Conservation (phyloP, 2,888 invertebrate species). For the Pilophorus perplexus region DNA sequence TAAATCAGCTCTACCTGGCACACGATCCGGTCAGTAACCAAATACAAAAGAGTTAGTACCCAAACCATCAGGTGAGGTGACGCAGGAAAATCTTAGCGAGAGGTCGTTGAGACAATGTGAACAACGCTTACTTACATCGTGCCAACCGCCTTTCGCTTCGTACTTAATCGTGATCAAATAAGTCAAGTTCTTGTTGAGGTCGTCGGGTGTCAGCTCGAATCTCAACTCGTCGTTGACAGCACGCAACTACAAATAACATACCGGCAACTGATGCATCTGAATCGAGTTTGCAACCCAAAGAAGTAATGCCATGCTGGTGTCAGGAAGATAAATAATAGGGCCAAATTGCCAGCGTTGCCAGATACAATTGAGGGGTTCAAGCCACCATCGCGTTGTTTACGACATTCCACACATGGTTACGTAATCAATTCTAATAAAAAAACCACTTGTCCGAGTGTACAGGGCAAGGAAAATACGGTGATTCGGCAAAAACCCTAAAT, state of each 20-base stretch:
- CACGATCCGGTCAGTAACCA: conserved; percentile 23
- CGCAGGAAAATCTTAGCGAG: not conserved
- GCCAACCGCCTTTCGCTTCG: conserved; percentile 75
- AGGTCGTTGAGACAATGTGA: too few species aligned
- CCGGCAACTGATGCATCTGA: too few species aligned
- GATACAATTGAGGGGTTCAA: too few species aligned
- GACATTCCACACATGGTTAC: too few species aligned
- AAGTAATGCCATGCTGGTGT: not conserved
- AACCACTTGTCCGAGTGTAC: too few species aligned
- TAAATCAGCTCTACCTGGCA: conserved; percentile 67
- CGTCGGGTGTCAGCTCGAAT: conserved; percentile 74
- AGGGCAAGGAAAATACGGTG: too few species aligned
- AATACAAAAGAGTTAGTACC: conserved; percentile 15
- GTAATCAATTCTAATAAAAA: too few species aligned
- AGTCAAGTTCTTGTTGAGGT: conserved; percentile 68
- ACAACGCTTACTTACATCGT: conserved; percentile 60
- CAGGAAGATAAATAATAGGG: too few species aligned
- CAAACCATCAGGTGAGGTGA: not conserved
- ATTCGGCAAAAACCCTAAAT: too few species aligned
- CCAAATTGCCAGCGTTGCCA: too few species aligned
- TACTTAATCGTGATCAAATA: conserved; percentile 78
- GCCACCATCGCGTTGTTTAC: too few species aligned
- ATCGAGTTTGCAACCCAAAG: too few species aligned
- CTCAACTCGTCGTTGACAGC: conserved; percentile 81
- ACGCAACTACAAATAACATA: conserved; percentile 64